Conservation (phyloP, 1,140 invertebrate species). For the Drosophila bifasciata region DNA sequence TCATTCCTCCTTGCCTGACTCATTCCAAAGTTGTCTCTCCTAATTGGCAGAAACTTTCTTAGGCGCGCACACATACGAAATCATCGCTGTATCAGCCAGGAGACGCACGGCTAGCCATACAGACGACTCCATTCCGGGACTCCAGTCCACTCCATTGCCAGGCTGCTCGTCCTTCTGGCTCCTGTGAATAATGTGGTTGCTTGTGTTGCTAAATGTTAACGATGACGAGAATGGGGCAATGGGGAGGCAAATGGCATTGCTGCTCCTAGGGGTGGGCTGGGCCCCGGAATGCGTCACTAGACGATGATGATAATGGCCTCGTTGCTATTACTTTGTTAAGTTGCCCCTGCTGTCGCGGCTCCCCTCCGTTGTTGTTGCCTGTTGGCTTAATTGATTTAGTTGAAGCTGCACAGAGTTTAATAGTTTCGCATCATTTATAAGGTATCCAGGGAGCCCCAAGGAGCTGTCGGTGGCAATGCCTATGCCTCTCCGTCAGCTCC, state of each 20-base stretch:
- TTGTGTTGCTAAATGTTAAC: constrained; percentile 68
- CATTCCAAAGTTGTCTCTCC: constrained; percentile 46
- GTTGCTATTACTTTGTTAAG: constrained; percentile 60
- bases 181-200: constrained; percentile 69
- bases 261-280: too few species aligned
- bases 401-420: constrained; percentile 67
- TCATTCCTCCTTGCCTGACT: constrained; percentile 19
- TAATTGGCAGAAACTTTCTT: constrained; percentile 69
- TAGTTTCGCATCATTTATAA: constrained; percentile 71
- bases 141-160: not conserved
- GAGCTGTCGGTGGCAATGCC: not conserved
- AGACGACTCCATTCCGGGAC: constrained; percentile 17
- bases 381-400: constrained; percentile 79
- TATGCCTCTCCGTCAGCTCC: not conserved
- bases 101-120: constrained; percentile 58
- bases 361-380: constrained; percentile 23
- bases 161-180: not conserved
- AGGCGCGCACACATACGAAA: constrained; percentile 27
- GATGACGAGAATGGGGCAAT: constrained; percentile 28
- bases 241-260: not conserved
- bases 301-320: constrained; percentile 74
- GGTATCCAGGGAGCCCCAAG: constrained; percentile 14
- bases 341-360: constrained; percentile 28
- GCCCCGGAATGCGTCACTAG: constrained; percentile 34
- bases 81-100: constrained; percentile 48